Conservation (phyloP, 2,888 invertebrate genomes). For the Lagria hirta region DNA sequence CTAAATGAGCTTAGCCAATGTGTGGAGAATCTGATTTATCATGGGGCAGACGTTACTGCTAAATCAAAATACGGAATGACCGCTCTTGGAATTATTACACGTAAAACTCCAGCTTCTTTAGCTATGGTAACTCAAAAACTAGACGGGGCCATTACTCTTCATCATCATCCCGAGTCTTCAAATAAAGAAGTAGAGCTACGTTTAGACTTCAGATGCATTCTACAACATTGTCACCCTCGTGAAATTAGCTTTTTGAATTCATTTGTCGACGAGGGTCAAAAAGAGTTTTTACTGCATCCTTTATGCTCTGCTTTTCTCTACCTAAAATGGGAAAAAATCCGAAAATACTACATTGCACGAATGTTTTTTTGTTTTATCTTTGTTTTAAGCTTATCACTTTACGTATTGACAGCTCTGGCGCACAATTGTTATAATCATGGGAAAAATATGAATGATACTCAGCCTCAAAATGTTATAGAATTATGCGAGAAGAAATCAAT, state of each 20-base stretch:
- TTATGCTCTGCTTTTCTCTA: constrained; percentile 84
- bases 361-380: constrained; percentile 78
- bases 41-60: constrained; percentile 87
- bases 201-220: constrained; percentile 77
- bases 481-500: constrained; percentile 78
- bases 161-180: constrained; percentile 74
- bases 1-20: constrained; percentile 82
- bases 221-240: constrained; percentile 80
- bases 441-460: constrained; percentile 65
- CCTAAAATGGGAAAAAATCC: constrained; percentile 87
- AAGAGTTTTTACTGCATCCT: constrained; percentile 83
- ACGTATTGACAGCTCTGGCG: constrained; percentile 78
- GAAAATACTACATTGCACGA: constrained; percentile 82
- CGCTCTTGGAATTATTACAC: constrained; percentile 79
- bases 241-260: constrained; percentile 86
- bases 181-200: constrained; percentile 80
- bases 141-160: constrained; percentile 77
- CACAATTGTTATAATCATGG: constrained; percentile 85
- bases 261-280: constrained; percentile 86
- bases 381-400: constrained; percentile 76
- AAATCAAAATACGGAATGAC: constrained; percentile 85
- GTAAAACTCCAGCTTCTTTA: constrained; percentile 84
- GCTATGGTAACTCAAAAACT: constrained; percentile 80
- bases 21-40: constrained; percentile 79
- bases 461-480: constrained; percentile 71